A percentile compares a stretch with the other conserved stretches of the same genome.
Conservation (phyloP, 64 coral and sea anemone species). For the Montipora sp. region DNA sequence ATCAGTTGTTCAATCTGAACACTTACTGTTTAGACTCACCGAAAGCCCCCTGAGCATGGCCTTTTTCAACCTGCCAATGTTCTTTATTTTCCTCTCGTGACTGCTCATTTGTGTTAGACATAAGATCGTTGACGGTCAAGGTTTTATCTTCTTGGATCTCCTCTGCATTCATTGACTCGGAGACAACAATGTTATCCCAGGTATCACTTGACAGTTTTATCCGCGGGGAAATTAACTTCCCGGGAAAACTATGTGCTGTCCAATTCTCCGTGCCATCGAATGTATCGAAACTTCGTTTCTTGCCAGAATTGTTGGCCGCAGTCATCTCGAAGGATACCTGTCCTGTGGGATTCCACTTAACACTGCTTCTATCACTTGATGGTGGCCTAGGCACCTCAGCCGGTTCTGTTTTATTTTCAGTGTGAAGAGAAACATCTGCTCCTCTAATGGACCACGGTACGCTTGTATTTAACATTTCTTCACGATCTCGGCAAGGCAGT, state of each 20-base stretch:
- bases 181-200: background rate
- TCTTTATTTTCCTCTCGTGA: too few relatives aligned
- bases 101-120: background rate
- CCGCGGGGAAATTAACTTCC: background rate
- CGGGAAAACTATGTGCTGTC: background rate
- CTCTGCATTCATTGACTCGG: background rate
- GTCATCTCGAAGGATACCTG: background rate
- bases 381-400: background rate
- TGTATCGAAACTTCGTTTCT: background rate
- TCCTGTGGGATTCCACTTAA: background rate
- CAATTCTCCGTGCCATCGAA: background rate
- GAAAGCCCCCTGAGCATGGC: background rate
- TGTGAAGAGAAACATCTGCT: background rate
- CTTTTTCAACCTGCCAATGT: background rate
- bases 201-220: background rate
- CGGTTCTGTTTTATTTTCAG: background rate
- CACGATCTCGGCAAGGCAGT: constrained; percentile 18
- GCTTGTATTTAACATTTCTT: background rate
- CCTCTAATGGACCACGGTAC: background rate
- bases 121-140: background rate
- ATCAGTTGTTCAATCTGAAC: background rate
- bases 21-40: background rate
- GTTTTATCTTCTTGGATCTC: background rate
- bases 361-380: background rate
- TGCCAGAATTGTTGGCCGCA: background rate